Evolutionary conservation across 1,140 invertebrate genomes (phyloP), one percentile per base, ranked within the genome.

Genomic region (Bombus huntii): DNA sequence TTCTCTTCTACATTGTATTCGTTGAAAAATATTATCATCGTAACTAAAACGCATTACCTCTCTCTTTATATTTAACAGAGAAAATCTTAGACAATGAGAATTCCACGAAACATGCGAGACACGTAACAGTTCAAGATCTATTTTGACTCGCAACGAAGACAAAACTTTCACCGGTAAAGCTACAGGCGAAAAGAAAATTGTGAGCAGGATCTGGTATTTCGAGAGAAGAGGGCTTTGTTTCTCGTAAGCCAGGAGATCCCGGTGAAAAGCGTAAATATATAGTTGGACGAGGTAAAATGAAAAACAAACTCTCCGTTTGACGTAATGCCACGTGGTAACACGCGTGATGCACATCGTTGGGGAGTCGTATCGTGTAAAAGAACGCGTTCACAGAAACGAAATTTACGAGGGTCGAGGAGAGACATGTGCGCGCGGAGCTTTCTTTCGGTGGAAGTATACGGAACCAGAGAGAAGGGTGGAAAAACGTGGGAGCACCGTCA

Each of bases 271-370:
- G 25, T 57, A 39, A 62, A 62, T n/a, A 62, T n/a, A 79, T 72
- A 66, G 75, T 53, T n/a, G 47, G 42, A 44, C n/a, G 77, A 44
- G 47, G 34, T 47, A 57, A 80, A 81, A 81, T 47, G 66, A 53
- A 83, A 87, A 87, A 83, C 53, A 89, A 89, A 89, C 84, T 59
- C 53, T 42, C 44, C 68, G 82, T 83, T 87, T 66, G 81, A 86
- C 34, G 59, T 34, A 73, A 87, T 65, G 80, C 87, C 87, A 89
- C 87, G 85, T 87, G 88, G 80, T 80, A 28, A 44, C 57, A 44
- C 87, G 73, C 65, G 68, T 39, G 47, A 68, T 72, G n/a, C 72
- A 34, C 42, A n/a, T 12, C 39, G 39, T 13, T 12, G n/a, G 28
- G 47, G 65, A 74, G 53, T 65, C 59, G 62, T 9, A 15, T 53